These are phyloP conservation scores for Mactra quadrangularis DNA, from an alignment of 1,140 invertebrate genomes.

Conservation along the genomic window DNA sequence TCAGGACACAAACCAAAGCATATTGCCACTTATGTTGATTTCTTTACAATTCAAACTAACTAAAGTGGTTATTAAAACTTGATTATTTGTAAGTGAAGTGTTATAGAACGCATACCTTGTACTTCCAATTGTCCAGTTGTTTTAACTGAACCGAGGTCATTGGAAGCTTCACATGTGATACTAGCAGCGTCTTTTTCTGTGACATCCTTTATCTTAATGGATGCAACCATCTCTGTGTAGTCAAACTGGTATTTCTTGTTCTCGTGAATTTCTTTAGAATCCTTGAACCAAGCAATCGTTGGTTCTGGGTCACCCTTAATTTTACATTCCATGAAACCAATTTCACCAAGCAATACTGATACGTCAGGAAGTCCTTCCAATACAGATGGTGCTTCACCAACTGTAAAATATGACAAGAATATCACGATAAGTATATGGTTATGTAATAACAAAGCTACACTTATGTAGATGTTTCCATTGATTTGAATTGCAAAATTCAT, in stretches of 20 bases:
- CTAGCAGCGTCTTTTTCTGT: constrained; percentile 75
- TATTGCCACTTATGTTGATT: too few species aligned
- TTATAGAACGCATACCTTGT: constrained; percentile 75
- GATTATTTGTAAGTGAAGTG: too few species aligned
- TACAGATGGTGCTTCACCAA: constrained; percentile 79
- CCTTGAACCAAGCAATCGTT: constrained; percentile 75
- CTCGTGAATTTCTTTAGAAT: constrained; percentile 64
- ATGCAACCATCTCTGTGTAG: constrained; percentile 73
- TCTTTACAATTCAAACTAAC: too few species aligned
- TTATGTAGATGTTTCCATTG: too few species aligned
- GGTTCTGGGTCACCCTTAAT: constrained; percentile 77
- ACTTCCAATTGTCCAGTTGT: constrained; percentile 72
- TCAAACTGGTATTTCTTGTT: constrained; percentile 73
- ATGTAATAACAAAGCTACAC: background rate
- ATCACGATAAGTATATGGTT: background rate
- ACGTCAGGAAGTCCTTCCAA: constrained; percentile 76
- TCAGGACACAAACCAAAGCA: too few species aligned
- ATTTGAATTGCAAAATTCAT: too few species aligned
- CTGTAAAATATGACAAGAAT: constrained; percentile 67
- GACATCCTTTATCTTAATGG: constrained; percentile 74
- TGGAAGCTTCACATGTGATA: constrained; percentile 79
- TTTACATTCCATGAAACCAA: constrained; percentile 74
- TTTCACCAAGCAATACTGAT: constrained; percentile 72
- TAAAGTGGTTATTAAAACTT: too few species aligned
- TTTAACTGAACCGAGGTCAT: constrained; percentile 77